phyloP scores from a whole-genome alignment of 2,888 invertebrate genomes.

The Danaus chrysippus region DNA sequence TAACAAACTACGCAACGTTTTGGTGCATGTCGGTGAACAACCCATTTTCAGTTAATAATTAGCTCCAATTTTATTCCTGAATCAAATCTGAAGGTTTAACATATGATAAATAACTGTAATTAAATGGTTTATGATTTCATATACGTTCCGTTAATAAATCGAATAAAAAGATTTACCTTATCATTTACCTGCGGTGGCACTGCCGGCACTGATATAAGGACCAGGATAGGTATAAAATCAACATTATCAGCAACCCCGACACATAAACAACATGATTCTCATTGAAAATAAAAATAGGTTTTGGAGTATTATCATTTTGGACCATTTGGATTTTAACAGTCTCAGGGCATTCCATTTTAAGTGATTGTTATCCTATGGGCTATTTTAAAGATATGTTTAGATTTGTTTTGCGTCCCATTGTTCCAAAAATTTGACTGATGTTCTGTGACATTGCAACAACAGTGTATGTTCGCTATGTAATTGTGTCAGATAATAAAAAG shows the following conservation, averaged over 20 bases:
- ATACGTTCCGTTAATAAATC: neutral
- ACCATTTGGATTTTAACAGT: slow-evolving; percentile 10
- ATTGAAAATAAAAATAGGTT: slow-evolving; percentile 33
- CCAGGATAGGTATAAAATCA: slow-evolving; percentile 47
- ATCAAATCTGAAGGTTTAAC: no score
- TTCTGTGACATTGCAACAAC: neutral
- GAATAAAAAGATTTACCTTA: neutral
- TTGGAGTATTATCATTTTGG: no score
- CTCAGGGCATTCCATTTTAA: slow-evolving; percentile 37
- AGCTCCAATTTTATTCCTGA: neutral
- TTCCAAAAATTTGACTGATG: slow-evolving; percentile 1
- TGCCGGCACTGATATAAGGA: slow-evolving; percentile 40
- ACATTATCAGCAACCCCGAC: slow-evolving; percentile 38
- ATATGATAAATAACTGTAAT: neutral
- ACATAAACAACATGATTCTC: slow-evolving; percentile 41
- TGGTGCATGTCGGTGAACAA: slow-evolving; percentile 44
- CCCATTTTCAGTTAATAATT: slow-evolving; percentile 35
- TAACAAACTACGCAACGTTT: slow-evolving; percentile 38
- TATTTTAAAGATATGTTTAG: slow-evolving; percentile 3
- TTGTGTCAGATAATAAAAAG: no score
- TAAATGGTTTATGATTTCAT: neutral
- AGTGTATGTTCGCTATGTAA: no score
- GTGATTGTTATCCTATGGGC: neutral
- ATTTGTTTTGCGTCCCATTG: neutral
- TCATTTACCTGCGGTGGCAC: slow-evolving; percentile 27